Percentiles rank a stretch among this genome's conserved stretches.
Evolutionary conservation across 2,797 vertebrate species (phyloP).

Genomic region (Galaxias olidus): DNA sequence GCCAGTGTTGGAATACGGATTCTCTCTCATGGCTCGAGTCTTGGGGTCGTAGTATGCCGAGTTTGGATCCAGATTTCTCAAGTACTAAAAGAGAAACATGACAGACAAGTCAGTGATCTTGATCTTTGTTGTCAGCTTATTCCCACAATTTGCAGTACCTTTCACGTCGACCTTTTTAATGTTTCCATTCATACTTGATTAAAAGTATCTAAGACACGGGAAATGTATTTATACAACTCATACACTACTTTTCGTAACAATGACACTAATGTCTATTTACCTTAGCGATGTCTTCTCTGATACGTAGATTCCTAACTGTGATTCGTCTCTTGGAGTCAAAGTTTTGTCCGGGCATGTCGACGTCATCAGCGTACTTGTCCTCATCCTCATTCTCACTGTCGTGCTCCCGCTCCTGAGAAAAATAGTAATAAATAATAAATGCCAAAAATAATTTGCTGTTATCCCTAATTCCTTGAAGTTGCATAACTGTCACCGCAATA

Average conservation of each 20-base stretch:
- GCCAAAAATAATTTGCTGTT: no score
- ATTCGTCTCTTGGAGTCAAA: conserved; percentile 98
- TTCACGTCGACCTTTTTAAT: no score
- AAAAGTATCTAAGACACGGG: no score
- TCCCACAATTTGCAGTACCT: no score
- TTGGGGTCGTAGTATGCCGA: conserved; percentile 99
- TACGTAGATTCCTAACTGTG: conserved; percentile 82
- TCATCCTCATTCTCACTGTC: conserved; percentile 98
- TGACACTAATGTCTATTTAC: neutral
- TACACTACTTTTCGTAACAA: no score
- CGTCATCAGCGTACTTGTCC: conserved; percentile 98
- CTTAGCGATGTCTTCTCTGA: conserved; percentile 10
- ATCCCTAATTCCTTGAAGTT: no score
- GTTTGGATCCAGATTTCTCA: conserved; percentile 97
- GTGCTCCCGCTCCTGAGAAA: conserved; percentile 87
- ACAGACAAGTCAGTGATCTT: neutral
- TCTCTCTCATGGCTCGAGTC: conserved; percentile 98
- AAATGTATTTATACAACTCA: no score
- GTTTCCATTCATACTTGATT: no score
- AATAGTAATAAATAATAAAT: neutral
- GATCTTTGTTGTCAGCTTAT: no score
- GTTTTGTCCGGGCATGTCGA: conserved; percentile 99
- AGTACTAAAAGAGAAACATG: conserved; percentile 77
- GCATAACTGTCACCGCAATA: no score
- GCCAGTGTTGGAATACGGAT: conserved; percentile 93